These are phyloP conservation scores for Pterois miles DNA, from an alignment of 2,797 vertebrate species.

Conservation along the genomic window DNA sequence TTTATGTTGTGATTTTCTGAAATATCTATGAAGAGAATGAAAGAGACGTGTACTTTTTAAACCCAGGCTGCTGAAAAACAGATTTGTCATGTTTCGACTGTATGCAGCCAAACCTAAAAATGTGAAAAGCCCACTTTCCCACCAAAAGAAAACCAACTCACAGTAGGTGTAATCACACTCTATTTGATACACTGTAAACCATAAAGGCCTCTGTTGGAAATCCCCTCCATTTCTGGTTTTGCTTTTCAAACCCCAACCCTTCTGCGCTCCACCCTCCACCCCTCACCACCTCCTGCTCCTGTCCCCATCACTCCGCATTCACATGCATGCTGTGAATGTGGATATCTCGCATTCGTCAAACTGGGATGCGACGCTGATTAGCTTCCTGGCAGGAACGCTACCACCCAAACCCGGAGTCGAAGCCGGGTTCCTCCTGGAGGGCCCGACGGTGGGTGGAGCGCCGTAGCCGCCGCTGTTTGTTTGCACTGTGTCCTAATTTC, in stretches of 20 bases:
- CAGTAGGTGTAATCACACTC: constrained; percentile 31
- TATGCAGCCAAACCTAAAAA: constrained; percentile 19
- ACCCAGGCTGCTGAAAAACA: constrained; percentile 2
- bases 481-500: constrained; percentile 85
- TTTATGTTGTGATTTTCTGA: not conserved
- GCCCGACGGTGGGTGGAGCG: constrained; percentile 65
- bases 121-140: constrained; percentile 34
- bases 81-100: constrained; percentile 14
- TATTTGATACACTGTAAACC: constrained; percentile 48
- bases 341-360: constrained; percentile 29
- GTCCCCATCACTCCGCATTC: constrained; percentile 33
- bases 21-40: not conserved
- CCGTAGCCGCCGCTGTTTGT: constrained; percentile 80
- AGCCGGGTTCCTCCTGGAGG: constrained; percentile 60
- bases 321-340: constrained; percentile 23
- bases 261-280: constrained; percentile 20
- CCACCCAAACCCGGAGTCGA: constrained; percentile 42
- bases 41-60: not conserved
- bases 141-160: constrained; percentile 41
- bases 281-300: constrained; percentile 30
- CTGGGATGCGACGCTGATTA: constrained; percentile 77
- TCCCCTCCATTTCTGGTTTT: constrained; percentile 59
- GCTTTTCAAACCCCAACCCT: constrained; percentile 45
- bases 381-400: constrained; percentile 75
- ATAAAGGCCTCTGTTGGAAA: constrained; percentile 54